These are phyloP conservation scores for Yponomeuta malinellus DNA, from an alignment of 2,888 invertebrate species.

Conservation along the genomic window DNA sequence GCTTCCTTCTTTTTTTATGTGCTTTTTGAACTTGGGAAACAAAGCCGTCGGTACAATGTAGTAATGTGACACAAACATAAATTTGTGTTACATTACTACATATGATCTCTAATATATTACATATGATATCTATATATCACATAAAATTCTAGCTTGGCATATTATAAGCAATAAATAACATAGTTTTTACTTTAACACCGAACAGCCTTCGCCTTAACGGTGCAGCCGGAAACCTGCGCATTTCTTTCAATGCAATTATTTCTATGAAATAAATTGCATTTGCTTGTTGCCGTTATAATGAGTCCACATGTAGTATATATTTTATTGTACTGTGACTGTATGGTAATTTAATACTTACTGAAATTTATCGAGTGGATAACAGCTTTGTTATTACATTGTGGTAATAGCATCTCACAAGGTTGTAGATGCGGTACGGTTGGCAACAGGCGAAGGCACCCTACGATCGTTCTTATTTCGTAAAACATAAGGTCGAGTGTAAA, in stretches of 20 bases:
- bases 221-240: constrained; percentile 10
- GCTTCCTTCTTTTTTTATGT: no score
- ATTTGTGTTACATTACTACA: no score
- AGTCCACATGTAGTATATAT: constrained; percentile 4
- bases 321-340: constrained; percentile 8
- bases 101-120: no score
- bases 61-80: no score
- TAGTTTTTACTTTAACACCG: not conserved
- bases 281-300: constrained; percentile 13
- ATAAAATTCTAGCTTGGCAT: no score
- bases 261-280: constrained; percentile 13
- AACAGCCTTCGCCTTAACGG: constrained; percentile 9
- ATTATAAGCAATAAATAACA: no score
- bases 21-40: no score
- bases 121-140: no score
- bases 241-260: constrained; percentile 7
- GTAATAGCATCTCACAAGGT: not conserved
- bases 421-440: not conserved
- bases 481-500: no score
- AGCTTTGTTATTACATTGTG: not conserved
- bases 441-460: not conserved
- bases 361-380: constrained; percentile 4
- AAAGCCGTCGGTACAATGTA: no score
- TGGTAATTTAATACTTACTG: not conserved
- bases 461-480: no score